Conservation (phyloP, 2,113 vertebrate species). For the Neotoma lepida region DNA sequence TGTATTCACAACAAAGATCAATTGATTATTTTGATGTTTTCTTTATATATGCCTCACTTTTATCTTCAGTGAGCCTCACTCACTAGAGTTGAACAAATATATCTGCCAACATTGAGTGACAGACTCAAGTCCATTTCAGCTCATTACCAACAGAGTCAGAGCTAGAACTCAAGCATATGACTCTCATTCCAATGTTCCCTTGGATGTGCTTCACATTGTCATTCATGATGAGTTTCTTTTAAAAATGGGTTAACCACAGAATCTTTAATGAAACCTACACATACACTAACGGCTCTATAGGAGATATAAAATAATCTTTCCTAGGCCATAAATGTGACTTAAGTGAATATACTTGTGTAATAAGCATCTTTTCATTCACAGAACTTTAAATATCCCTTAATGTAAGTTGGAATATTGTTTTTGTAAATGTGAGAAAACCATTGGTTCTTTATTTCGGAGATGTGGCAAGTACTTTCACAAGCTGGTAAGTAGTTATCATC, state of each 20-base stretch:
- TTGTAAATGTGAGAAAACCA: background rate
- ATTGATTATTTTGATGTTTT: background rate
- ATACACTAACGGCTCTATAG: background rate
- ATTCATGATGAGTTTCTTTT: background rate
- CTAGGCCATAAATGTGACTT: background rate
- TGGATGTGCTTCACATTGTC: background rate
- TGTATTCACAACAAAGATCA: background rate
- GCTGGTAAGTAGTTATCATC: background rate
- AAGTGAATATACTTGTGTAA: background rate
- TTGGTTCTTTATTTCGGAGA: background rate
- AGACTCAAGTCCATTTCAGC: background rate
- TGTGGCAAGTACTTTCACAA: background rate
- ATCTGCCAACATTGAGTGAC: background rate
- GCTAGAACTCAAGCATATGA: background rate
- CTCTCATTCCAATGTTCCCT: background rate
- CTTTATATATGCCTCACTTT: background rate
- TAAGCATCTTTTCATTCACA: background rate
- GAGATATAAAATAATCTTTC: background rate
- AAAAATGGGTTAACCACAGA: background rate
- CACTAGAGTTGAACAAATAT: background rate
- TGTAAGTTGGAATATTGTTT: background rate
- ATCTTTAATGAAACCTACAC: background rate
- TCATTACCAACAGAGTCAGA: background rate
- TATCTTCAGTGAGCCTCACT: background rate
- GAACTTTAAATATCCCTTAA: slow-evolving; percentile 25